phyloP scores from a whole-genome alignment of 2,113 vertebrate species.

The Cryptotis parvus region DNA sequence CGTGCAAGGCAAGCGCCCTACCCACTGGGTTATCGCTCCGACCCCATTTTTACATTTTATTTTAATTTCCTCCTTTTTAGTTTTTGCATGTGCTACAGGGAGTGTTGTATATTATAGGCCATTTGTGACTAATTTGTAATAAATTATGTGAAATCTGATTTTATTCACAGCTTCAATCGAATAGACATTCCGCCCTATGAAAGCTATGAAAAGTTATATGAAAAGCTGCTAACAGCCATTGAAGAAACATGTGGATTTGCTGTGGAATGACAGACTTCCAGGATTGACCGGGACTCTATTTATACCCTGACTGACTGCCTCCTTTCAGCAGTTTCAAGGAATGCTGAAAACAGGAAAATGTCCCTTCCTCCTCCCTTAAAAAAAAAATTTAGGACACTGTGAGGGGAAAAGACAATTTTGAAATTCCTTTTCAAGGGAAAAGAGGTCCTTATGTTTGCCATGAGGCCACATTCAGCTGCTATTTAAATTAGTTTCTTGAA shows the following conservation, averaged over 20 bases:
- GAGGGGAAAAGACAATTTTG: constrained; percentile 88
- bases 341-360: constrained; percentile 88
- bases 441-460: constrained; percentile 87
- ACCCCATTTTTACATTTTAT: too few relatives aligned
- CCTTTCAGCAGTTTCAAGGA: constrained; percentile 86
- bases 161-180: constrained; percentile 94
- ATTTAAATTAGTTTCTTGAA: constrained; percentile 92
- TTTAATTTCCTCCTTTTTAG: background rate
- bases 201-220: constrained; percentile 97
- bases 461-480: constrained; percentile 91
- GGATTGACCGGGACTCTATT: constrained; percentile 84
- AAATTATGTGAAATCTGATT: constrained; percentile 55
- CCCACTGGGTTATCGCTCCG: too few relatives aligned
- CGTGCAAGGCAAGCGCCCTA: too few relatives aligned
- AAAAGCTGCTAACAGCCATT: constrained; percentile 99
- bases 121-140: background rate
- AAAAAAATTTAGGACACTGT: constrained; percentile 84
- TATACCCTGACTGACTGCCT: constrained; percentile 85
- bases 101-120: background rate
- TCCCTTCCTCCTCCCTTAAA: constrained; percentile 66
- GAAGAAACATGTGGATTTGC: constrained; percentile 99
- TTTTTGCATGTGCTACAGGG: background rate
- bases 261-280: constrained; percentile 92
- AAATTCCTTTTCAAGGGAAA: constrained; percentile 87
- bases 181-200: constrained; percentile 99